A percentile compares a stretch with the other conserved stretches of the same genome.
phyloP scores from a whole-genome alignment of 2,113 vertebrate species.

The Lucifuga dentata region DNA sequence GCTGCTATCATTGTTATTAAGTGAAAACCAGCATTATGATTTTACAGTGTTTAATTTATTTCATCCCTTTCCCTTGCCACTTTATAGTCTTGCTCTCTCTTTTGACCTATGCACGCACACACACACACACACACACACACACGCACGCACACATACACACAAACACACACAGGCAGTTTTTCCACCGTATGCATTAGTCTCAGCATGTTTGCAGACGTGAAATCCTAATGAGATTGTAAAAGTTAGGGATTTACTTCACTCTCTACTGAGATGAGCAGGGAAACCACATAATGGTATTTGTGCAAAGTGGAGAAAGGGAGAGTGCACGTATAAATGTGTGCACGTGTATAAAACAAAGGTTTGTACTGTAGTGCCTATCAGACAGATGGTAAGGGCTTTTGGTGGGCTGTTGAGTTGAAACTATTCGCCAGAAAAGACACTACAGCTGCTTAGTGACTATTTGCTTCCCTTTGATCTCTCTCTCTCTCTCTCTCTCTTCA shows the following conservation, averaged over 20 bases:
- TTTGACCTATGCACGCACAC: no score
- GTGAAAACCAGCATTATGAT: slow-evolving; percentile 2
- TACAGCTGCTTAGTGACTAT: slow-evolving; percentile 60
- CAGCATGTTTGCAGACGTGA: no score
- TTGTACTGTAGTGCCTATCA: slow-evolving; percentile 17
- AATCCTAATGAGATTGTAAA: no score
- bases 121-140: no score
- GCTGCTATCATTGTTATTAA: not conserved
- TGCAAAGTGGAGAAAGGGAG: not conserved
- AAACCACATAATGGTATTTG: no score
- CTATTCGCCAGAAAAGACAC: slow-evolving; percentile 38
- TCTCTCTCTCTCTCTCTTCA: slow-evolving; percentile 39
- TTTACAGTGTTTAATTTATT: not conserved
- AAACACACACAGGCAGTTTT: no score
- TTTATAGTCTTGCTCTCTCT: no score
- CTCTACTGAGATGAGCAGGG: no score
- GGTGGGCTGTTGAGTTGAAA: slow-evolving; percentile 44
- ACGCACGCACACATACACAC: no score
- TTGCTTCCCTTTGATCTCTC: slow-evolving; percentile 36
- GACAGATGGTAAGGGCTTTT: slow-evolving; percentile 53
- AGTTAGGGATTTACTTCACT: no score
- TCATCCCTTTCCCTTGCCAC: not conserved
- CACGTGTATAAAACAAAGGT: slow-evolving; percentile 9
- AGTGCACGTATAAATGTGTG: not conserved
- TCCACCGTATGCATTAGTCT: no score